Evolutionary conservation across 2,888 invertebrate genomes (phyloP).

Genomic region (Lymantria dispar): DNA sequence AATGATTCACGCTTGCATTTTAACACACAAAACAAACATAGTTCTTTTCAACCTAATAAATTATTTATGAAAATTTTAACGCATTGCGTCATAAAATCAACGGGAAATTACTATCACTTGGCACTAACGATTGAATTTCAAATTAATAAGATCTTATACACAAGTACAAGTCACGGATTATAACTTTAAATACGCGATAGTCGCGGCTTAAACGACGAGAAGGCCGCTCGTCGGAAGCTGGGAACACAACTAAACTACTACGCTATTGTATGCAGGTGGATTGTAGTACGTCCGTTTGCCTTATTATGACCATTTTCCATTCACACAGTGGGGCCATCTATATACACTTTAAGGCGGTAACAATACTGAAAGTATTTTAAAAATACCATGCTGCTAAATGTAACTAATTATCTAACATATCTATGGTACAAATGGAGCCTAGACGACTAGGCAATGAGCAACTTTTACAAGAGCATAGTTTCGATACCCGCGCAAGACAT

Average conservation of each 20-base stretch:
- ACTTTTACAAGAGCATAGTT: too few species aligned
- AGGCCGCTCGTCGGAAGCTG: constrained; percentile 75
- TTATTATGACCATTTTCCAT: constrained; percentile 76
- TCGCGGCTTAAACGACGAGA: constrained; percentile 48
- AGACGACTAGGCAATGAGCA: too few species aligned
- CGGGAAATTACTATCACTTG: constrained; percentile 3
- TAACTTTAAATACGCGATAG: constrained; percentile 8
- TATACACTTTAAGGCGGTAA: neutral
- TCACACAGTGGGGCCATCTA: constrained; percentile 71
- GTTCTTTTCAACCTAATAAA: constrained; percentile 21
- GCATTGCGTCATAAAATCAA: constrained; percentile 22
- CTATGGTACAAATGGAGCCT: too few species aligned
- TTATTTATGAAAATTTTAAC: constrained; percentile 4
- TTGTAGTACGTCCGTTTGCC: constrained; percentile 72
- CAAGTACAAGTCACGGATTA: constrained; percentile 13
- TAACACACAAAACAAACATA: constrained; percentile 15
- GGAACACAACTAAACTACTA: constrained; percentile 72
- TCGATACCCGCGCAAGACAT: too few species aligned
- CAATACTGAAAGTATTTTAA: neutral
- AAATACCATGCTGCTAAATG: neutral
- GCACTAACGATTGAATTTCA: neutral
- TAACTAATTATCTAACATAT: too few species aligned
- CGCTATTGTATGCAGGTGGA: constrained; percentile 81
- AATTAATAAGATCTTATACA: constrained; percentile 3
- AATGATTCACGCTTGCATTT: constrained; percentile 33